A percentile compares a stretch with the other conserved stretches of the same genome.
Conservation (phyloP, 1,140 invertebrate species). For the Sweltsa coloradensis region DNA sequence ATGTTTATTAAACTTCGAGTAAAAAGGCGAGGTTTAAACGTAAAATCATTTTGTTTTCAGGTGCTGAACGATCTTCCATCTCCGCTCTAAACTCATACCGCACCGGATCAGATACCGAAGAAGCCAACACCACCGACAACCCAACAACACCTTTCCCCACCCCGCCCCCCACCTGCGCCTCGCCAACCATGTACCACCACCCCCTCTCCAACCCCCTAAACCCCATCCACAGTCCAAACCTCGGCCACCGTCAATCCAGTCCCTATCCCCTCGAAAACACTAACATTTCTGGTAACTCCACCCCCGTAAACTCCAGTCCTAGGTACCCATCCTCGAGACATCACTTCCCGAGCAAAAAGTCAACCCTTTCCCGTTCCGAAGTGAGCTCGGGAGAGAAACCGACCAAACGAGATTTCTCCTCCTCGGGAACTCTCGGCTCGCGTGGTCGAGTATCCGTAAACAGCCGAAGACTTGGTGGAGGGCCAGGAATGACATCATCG, state of each 20-base stretch:
- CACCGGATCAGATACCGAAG: conserved; percentile 43
- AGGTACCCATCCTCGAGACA: conserved; percentile 1
- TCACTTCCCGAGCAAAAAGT: not conserved
- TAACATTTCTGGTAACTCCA: conserved; percentile 24
- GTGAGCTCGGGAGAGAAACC: not conserved
- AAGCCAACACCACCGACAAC: conserved; percentile 35
- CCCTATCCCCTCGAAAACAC: conserved; percentile 53
- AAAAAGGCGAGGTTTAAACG: no score
- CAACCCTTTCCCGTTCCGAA: not conserved
- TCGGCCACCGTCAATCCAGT: conserved; percentile 41
- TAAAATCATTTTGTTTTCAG: no score
- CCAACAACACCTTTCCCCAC: conserved; percentile 34
- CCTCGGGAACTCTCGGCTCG: conserved; percentile 1
- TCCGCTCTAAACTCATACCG: conserved; percentile 31
- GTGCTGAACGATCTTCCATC: conserved; percentile 7
- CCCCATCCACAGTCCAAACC: not conserved
- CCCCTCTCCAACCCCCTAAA: not conserved
- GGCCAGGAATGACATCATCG: conserved; percentile 3
- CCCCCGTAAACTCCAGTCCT: conserved; percentile 4
- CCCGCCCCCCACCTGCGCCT: conserved; percentile 30
- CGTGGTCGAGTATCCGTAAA: not conserved
- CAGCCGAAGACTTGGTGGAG: not conserved
- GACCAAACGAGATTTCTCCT: not conserved
- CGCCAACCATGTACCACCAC: conserved; percentile 32
- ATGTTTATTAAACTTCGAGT: no score